These are phyloP conservation scores for Trichogramma pretiosum DNA, from an alignment of 1,140 invertebrate genomes.

Conservation along the genomic window DNA sequence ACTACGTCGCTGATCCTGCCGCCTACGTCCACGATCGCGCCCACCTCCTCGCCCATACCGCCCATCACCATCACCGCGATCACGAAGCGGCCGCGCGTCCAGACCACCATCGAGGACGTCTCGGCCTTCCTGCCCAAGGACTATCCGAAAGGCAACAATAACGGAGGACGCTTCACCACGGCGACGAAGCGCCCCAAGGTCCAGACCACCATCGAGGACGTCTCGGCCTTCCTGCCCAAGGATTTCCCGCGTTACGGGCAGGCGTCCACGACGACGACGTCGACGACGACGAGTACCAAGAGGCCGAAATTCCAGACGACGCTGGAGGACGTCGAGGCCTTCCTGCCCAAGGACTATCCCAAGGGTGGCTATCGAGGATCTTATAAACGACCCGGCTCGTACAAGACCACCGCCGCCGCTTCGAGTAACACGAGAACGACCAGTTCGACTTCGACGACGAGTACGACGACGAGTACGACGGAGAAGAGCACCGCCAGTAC, in stretches of 20 bases:
- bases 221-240: conserved; percentile 24
- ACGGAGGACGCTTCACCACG: no score
- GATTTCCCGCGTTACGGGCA: conserved; percentile 13
- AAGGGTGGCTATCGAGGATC: background rate
- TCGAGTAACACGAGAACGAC: conserved; percentile 1
- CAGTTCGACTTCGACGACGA: conserved; percentile 10
- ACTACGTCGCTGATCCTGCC: conserved; percentile 21
- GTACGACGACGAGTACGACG: conserved; percentile 14
- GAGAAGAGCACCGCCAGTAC: conserved; percentile 12
- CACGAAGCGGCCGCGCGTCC: conserved; percentile 5
- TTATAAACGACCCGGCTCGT: conserved; percentile 4
- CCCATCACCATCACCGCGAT: conserved; percentile 18
- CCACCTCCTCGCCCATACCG: conserved; percentile 17
- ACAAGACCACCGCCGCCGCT: conserved; percentile 10
- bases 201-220: conserved; percentile 2
- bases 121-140: conserved; percentile 24
- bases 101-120: conserved; percentile 10
- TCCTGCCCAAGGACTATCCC: background rate
- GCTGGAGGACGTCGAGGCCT: conserved; percentile 13
- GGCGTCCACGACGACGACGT: conserved; percentile 4
- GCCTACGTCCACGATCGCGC: conserved; percentile 8
- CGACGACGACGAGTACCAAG: background rate
- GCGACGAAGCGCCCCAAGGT: background rate
- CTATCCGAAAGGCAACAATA: conserved; percentile 13
- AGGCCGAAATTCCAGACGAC: conserved; percentile 14